These are phyloP conservation scores for Trachymyrmex septentrionalis DNA, from an alignment of 1,140 invertebrate species.

Conservation along the genomic window DNA sequence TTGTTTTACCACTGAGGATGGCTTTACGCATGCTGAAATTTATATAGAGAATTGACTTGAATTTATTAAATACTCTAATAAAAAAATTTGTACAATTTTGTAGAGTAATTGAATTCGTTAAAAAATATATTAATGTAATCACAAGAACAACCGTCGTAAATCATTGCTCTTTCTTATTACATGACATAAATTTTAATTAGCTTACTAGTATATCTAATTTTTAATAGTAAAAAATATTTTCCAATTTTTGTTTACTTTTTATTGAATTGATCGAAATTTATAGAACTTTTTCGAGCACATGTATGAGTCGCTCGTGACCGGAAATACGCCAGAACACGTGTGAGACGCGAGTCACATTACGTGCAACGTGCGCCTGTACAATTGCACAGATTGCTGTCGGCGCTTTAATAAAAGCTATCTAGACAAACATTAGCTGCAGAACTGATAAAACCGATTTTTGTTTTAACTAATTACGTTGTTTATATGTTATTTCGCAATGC, in stretches of 20 bases:
- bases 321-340: conserved; percentile 1
- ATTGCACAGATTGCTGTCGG: background rate
- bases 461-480: conserved; percentile 32
- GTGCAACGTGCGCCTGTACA: conserved; percentile 24
- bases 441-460: conserved; percentile 19
- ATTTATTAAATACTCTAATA: too few species aligned
- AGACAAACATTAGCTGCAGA: background rate
- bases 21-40: too few species aligned
- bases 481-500: background rate
- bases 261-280: background rate
- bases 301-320: background rate
- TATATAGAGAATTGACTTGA: too few species aligned
- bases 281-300: background rate
- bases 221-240: background rate
- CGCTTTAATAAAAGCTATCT: conserved; percentile 26
- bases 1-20: too few species aligned
- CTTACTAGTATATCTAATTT: too few species aligned
- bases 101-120: too few species aligned
- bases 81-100: too few species aligned
- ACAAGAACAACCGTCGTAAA: too few species aligned
- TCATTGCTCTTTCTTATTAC: too few species aligned
- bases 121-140: too few species aligned
- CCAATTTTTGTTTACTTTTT: background rate
- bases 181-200: too few species aligned
- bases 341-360: conserved; percentile 28